Conservation (phyloP, 2,888 invertebrate genomes). For the Torymus texanus region DNA sequence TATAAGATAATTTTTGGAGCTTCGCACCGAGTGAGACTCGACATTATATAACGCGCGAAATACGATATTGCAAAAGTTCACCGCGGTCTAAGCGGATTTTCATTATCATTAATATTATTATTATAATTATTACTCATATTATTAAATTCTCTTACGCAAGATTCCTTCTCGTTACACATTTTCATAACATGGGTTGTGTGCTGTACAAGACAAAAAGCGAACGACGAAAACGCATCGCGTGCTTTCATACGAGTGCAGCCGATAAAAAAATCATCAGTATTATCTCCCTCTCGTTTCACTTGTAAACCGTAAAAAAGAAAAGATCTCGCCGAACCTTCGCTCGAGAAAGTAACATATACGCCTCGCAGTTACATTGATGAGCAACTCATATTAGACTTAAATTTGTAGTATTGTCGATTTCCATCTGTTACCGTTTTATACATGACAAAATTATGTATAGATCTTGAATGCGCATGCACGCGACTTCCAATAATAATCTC, state of each 20-base stretch:
- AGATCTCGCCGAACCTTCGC: conserved; percentile 16
- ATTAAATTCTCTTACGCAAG: conserved; percentile 17
- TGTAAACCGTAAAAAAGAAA: conserved; percentile 23
- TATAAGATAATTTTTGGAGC: conserved; percentile 43
- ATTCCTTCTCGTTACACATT: conserved; percentile 12
- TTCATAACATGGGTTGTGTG: conserved; percentile 29
- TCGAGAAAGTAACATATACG: conserved; percentile 30
- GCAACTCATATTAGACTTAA: conserved; percentile 46
- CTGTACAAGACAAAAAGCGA: conserved; percentile 51
- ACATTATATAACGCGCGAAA: conserved; percentile 25
- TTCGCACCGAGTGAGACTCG: conserved; percentile 47
- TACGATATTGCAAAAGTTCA: conserved; percentile 48
- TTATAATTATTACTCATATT: conserved; percentile 36
- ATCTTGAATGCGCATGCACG: conserved; percentile 44
- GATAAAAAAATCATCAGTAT: conserved; percentile 39
- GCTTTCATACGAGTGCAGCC: conserved; percentile 35
- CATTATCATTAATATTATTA: background rate
- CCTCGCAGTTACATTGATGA: conserved; percentile 15
- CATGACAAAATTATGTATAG: conserved; percentile 27
- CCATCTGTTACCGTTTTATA: conserved; percentile 25
- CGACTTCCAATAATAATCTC: conserved; percentile 42
- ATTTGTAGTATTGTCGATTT: conserved; percentile 55
- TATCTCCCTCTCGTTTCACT: conserved; percentile 20
- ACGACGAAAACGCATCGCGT: conserved; percentile 21
- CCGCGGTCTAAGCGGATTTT: conserved; percentile 26